phyloP scores from a whole-genome alignment of 1,140 invertebrate species.

The Periplaneta americana region DNA sequence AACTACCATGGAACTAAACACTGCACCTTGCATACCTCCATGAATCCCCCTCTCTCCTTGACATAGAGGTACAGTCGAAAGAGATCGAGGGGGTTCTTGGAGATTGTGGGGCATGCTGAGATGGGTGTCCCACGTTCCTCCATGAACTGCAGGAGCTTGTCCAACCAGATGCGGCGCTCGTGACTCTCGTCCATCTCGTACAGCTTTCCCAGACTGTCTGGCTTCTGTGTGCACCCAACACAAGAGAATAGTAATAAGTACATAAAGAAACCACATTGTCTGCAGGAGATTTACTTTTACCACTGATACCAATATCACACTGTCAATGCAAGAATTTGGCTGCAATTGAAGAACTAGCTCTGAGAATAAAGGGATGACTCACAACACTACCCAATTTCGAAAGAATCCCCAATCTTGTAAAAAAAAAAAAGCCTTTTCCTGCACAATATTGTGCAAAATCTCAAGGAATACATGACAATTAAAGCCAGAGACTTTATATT shows the following conservation, averaged over 20 bases:
- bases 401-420: too few relatives aligned
- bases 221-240: constrained; percentile 56
- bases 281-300: not conserved
- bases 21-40: constrained; percentile 85
- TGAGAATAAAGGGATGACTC: too few relatives aligned
- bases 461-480: too few relatives aligned
- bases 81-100: constrained; percentile 96
- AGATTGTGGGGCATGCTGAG: constrained; percentile 92
- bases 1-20: constrained; percentile 49
- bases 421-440: too few relatives aligned
- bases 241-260: too few relatives aligned
- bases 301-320: not conserved
- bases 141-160: constrained; percentile 89
- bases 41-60: constrained; percentile 93
- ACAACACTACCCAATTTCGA: too few relatives aligned
- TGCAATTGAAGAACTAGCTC: too few relatives aligned
- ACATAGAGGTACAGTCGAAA: constrained; percentile 93
- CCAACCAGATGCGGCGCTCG: constrained; percentile 83
- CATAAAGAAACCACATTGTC: too few relatives aligned
- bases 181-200: constrained; percentile 97
- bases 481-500: too few relatives aligned
- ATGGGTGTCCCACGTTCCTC: constrained; percentile 90
- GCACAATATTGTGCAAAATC: too few relatives aligned
- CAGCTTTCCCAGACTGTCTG: constrained; percentile 84
- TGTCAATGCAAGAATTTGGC: not conserved